Conservation (phyloP, 2,888 invertebrate genomes). For the Acanthacorydalis orientalis region DNA sequence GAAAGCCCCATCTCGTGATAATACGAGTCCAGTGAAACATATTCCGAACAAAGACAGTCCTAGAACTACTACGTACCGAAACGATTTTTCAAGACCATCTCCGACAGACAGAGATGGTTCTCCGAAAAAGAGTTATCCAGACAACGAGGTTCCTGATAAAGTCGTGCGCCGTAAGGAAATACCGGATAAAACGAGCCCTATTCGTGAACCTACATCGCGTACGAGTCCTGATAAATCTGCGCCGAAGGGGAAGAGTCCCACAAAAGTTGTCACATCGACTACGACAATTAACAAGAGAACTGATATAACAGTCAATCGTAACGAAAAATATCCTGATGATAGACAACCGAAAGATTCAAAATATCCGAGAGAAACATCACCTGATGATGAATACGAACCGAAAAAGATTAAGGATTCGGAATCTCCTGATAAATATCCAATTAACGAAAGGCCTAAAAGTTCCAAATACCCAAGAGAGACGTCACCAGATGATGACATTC, state of each 20-base stretch:
- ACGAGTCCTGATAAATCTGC: conserved; percentile 4
- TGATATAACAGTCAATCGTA: neutral
- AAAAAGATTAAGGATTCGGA: neutral
- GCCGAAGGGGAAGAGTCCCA: neutral
- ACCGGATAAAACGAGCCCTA: neutral
- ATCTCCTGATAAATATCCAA: too few relatives aligned
- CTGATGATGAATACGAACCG: too few relatives aligned
- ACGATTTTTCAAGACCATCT: too few relatives aligned
- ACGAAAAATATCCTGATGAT: too few relatives aligned
- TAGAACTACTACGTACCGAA: too few relatives aligned
- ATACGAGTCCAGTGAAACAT: conserved; percentile 4
- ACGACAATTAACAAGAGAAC: neutral
- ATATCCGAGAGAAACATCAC: too few relatives aligned
- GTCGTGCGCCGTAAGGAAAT: too few relatives aligned
- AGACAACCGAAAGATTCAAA: too few relatives aligned
- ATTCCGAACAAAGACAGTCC: conserved; percentile 1
- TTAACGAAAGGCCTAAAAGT: too few relatives aligned
- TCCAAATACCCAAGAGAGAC: neutral
- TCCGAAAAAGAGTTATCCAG: too few relatives aligned
- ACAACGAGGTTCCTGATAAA: too few relatives aligned
- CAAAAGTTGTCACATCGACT: neutral
- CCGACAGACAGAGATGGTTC: too few relatives aligned
- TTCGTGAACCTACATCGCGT: conserved; percentile 6
- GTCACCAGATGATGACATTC: neutral
- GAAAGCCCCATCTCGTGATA: neutral